Base-by-base conservation (phyloP, 1,140 invertebrate genomes). In the Meloidogyne floridensis region DNA sequence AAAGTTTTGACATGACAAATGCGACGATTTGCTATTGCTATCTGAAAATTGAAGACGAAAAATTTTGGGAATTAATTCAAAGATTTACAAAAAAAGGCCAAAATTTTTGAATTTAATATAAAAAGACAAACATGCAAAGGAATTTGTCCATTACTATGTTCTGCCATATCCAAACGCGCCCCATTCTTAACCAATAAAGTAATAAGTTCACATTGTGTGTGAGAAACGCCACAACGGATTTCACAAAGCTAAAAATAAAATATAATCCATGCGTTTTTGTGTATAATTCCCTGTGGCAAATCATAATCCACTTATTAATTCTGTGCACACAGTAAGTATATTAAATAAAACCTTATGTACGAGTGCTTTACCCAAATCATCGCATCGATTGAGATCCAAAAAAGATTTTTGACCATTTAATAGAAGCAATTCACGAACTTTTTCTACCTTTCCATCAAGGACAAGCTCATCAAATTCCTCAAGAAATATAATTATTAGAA, bases 361-460 rank as follows among this genome's bases (percentile, higher is more conserved):
- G 2, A 82, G 56, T 13, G 80, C 79, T 43, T 73, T 82, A 20
- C 80, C 81, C 18, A 20, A 72, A 42, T 47, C 80, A 53, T 81
- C 80, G 8, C 20, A 56, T 9, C 75, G 54, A 75, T 82, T 74
- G 10, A 81, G 18, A 75, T 83, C 72, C 42, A 73, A 20, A 15
- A 59, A 42, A 43, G 9, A n/a, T 59, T 82, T 77, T 43, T 72
- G 15, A 20, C 47, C 18, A n/a, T 72, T 70, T 70, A 56, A 20
- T 13, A 43, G 5, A 15, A 82, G 43, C 18, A 70, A 54, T 43
- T 56, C 77, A 42, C 70, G 59, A 11, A 82, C 80, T 32, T 81
- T 74, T n/a, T 82, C 81, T 3, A 81, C 77, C 20, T 81, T 80
- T 42, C 81, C 81, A n/a, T 82, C 81, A 80, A 82, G 70, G 9